These are phyloP conservation scores for Drosophila virilis DNA, from an alignment of 1,140 invertebrate genomes.

Conservation along the genomic window DNA sequence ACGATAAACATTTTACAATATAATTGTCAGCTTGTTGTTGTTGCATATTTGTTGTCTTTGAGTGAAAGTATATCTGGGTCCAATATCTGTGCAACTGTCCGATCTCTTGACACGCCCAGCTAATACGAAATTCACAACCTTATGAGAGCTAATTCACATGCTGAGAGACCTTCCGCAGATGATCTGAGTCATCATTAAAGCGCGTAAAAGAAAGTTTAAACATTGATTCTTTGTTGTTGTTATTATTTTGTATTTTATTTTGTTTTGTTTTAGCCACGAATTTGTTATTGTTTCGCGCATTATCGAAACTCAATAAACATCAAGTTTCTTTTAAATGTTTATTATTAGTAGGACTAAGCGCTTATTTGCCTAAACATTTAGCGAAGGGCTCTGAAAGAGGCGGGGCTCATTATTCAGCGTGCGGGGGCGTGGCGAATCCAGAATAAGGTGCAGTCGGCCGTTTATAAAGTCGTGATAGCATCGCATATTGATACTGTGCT, in stretches of 20 bases:
- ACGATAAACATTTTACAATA: constrained; percentile 67
- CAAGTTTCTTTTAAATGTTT: constrained; percentile 45
- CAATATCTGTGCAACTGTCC: constrained; percentile 30
- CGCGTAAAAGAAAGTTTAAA: constrained; percentile 60
- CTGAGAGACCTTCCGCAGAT: constrained; percentile 55
- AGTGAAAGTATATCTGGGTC: constrained; percentile 76
- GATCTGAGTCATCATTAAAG: constrained; percentile 47
- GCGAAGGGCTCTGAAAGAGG: not conserved
- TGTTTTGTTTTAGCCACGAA: constrained; percentile 2
- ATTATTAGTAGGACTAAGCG: not conserved
- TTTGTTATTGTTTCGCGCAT: constrained; percentile 12
- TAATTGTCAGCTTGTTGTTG: constrained; percentile 26
- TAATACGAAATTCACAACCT: constrained; percentile 28
- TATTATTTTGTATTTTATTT: constrained; percentile 23
- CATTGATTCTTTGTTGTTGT: constrained; percentile 29
- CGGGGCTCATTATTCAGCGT: not conserved
- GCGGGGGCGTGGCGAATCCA: constrained; percentile 10
- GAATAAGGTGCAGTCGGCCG: constrained; percentile 8
- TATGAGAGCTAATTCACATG: constrained; percentile 19
- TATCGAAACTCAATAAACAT: constrained; percentile 40
- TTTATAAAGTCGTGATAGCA: constrained; percentile 17
- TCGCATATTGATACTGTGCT: not conserved
- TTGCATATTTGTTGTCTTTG: constrained; percentile 35
- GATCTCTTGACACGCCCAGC: constrained; percentile 32
- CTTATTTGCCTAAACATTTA: constrained; percentile 68